Conservation (phyloP, 2,113 vertebrate genomes). For the Xiphias gladius region DNA sequence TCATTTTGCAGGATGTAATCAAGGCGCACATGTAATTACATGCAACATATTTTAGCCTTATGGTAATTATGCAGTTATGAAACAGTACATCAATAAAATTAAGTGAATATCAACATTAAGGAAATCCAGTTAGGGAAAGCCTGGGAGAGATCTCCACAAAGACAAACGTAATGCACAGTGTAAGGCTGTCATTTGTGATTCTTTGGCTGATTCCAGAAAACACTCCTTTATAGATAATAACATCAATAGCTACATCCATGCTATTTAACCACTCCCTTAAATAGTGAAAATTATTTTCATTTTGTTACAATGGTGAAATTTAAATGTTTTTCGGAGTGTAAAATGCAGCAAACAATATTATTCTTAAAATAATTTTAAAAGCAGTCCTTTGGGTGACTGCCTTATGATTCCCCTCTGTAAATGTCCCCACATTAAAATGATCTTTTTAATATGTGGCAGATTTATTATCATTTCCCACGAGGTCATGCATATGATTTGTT, state of each 20-base stretch:
- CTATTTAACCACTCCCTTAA: neutral
- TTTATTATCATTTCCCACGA: constrained; percentile 34
- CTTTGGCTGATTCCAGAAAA: constrained; percentile 39
- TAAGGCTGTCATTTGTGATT: constrained; percentile 52
- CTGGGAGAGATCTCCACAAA: constrained; percentile 46
- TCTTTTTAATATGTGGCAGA: constrained; percentile 3
- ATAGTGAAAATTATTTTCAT: neutral
- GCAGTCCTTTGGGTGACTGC: neutral
- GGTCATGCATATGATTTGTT: constrained; percentile 29
- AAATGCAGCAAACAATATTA: neutral
- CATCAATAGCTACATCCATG: neutral
- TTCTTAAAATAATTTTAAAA: neutral
- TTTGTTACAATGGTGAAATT: neutral
- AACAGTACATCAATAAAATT: constrained; percentile 29
- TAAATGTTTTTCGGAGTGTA: neutral
- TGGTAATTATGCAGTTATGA: constrained; percentile 19
- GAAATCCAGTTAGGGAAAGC: constrained; percentile 22
- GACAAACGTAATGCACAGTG: neutral
- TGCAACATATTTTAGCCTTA: constrained; percentile 4
- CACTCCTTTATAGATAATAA: constrained; percentile 29
- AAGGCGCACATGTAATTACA: constrained; percentile 25
- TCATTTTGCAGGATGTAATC: constrained; percentile 28
- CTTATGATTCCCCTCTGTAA: neutral
- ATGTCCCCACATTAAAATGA: constrained; percentile 19
- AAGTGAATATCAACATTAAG: constrained; percentile 28